phyloP scores from a whole-genome alignment of 2,113 vertebrate species.

The Orycteropus afer region DNA sequence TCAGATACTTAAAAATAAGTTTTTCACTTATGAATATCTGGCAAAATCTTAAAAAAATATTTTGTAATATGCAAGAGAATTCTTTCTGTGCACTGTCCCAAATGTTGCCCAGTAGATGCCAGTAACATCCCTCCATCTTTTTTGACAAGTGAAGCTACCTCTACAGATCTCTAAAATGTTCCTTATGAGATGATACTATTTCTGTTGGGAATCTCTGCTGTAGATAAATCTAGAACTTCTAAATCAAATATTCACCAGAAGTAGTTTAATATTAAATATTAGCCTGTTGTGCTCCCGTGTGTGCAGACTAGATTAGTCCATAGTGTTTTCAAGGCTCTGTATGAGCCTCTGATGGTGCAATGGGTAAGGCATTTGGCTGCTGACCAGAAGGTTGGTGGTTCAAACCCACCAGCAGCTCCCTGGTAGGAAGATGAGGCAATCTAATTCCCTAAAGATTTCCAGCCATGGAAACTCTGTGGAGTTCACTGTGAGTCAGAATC shows the following conservation, averaged over 20 bases:
- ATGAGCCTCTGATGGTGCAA: too few species aligned
- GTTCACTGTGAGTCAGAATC: too few species aligned
- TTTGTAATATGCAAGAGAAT: background rate
- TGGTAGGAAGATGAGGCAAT: too few species aligned
- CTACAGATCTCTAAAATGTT: background rate
- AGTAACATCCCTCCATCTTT: background rate
- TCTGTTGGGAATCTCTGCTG: background rate
- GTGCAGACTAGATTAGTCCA: background rate
- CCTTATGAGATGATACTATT: background rate
- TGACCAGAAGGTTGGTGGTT: too few species aligned
- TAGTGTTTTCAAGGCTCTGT: background rate
- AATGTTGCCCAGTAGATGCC: background rate
- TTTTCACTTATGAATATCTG: background rate
- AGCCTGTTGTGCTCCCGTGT: background rate
- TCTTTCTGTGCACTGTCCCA: background rate
- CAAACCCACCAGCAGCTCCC: too few species aligned
- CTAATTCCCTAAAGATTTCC: too few species aligned
- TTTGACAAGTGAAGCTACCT: background rate
- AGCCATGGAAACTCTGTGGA: too few species aligned
- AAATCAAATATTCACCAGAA: too few species aligned
- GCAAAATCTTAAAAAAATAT: background rate
- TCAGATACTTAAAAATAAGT: constrained; percentile 28
- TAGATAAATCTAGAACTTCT: background rate
- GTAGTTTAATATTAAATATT: too few species aligned
- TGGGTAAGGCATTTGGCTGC: too few species aligned